phyloP scores from a whole-genome alignment of 2,888 invertebrate genomes.

The Sipha maydis region DNA sequence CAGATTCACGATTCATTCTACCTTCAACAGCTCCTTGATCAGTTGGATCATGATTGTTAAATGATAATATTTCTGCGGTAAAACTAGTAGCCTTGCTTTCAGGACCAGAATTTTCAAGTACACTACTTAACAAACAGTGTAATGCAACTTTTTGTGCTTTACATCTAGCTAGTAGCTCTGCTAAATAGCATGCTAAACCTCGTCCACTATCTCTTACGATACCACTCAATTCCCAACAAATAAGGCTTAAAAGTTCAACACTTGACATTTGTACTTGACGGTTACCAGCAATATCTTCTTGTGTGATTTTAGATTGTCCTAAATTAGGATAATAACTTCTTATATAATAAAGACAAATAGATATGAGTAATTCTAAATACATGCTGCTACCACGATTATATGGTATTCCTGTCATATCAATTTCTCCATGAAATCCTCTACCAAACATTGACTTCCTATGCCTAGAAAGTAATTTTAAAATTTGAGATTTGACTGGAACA shows the following conservation, averaged over 20 bases:
- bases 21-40: slow-evolving; percentile 67
- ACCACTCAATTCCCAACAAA: slow-evolving; percentile 78
- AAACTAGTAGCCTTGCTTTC: slow-evolving; percentile 67
- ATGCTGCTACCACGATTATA: slow-evolving; percentile 72
- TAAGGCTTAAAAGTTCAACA: slow-evolving; percentile 77
- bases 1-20: slow-evolving; percentile 67
- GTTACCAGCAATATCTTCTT: slow-evolving; percentile 79
- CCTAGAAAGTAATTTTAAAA: slow-evolving; percentile 75
- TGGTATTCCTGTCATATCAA: slow-evolving; percentile 66
- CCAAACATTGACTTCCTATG: slow-evolving; percentile 85
- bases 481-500: slow-evolving; percentile 66
- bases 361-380: slow-evolving; percentile 81
- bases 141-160: slow-evolving; percentile 86
- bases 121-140: slow-evolving; percentile 82
- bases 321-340: slow-evolving; percentile 82
- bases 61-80: slow-evolving; percentile 79
- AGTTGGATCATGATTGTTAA: slow-evolving; percentile 74
- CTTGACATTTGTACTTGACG: slow-evolving; percentile 78
- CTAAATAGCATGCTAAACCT: slow-evolving; percentile 80
- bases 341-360: slow-evolving; percentile 82
- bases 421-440: slow-evolving; percentile 74
- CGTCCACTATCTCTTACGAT: slow-evolving; percentile 82
- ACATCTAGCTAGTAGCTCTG: slow-evolving; percentile 78
- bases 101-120: slow-evolving; percentile 69
- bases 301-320: slow-evolving; percentile 74